Percentiles rank a stretch among this genome's conserved stretches.
These are phyloP conservation scores for Lymantria monacha DNA, from an alignment of 2,888 invertebrate genomes.

Conservation along the genomic window DNA sequence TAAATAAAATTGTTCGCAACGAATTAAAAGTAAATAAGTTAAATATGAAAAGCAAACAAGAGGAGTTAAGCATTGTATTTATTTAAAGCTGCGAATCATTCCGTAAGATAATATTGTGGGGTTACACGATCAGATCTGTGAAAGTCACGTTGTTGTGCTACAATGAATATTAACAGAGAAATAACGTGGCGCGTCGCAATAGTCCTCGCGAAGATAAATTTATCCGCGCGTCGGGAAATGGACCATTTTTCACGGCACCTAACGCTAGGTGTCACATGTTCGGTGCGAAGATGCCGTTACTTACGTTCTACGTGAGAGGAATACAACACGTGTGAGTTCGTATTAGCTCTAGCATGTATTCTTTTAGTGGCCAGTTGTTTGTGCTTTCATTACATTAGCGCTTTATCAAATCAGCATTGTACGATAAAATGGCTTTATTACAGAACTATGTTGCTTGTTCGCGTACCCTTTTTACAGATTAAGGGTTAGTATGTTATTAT, in stretches of 20 bases:
- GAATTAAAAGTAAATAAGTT: constrained; percentile 14
- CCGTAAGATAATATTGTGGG: constrained; percentile 25
- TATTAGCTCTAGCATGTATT: constrained; percentile 62
- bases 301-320: constrained; percentile 61
- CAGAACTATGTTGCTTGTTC: no score
- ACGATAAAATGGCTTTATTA: background rate
- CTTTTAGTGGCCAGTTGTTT: constrained; percentile 52
- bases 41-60: constrained; percentile 32
- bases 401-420: constrained; percentile 37
- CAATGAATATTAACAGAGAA: constrained; percentile 79
- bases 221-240: constrained; percentile 62
- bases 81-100: constrained; percentile 18
- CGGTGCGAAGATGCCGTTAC: constrained; percentile 74
- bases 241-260: constrained; percentile 76
- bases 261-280: constrained; percentile 73
- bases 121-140: constrained; percentile 19
- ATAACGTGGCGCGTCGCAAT: constrained; percentile 64
- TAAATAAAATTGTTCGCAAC: constrained; percentile 30
- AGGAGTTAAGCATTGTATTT: constrained; percentile 28
- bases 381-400: constrained; percentile 45
- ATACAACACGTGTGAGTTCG: constrained; percentile 56
- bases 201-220: constrained; percentile 74
- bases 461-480: no score
- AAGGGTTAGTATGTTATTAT: no score
- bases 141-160: constrained; percentile 52